Evolutionary conservation across 2,797 vertebrate species (phyloP), one percentile per base, ranked within the genome.

Genomic region (Cottoperca gobio): DNA sequence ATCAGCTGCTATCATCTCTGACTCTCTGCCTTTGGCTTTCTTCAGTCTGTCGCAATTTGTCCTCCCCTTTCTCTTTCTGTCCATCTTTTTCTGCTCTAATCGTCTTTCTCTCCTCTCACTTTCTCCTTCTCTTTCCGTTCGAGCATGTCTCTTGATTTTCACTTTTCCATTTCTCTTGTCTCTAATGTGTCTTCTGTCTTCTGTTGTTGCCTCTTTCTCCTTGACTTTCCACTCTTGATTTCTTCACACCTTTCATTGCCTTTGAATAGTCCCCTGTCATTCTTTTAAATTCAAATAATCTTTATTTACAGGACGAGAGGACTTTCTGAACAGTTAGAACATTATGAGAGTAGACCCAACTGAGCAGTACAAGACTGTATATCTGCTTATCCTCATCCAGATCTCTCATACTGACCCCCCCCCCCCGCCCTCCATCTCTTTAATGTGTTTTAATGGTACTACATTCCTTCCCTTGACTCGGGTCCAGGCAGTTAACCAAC

Each of bases 381-480:
- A 7, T 48, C 12, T 50, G 16, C 35, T 40, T 24, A 64, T 48
- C 23, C 33, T 63, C 24, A 16, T 49, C 23, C 8, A 24, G 6
- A 52, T 16, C 3, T 42, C 35, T 55, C 28, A 17, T 24, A 17
- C 13, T 24, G 8, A 45, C 10, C 57, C 17, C 19, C 21, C 53
- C 12, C 35, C 40, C 43, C 1, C 24, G 19, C 49, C 10, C 24
- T 28, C 52, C 33, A 3, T 72, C 65, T 76, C 57, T 75, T 16
- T 87, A 52, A 70, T 84, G 74, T 21, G 1, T 73, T 87, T 67
- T 78, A 85, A 82, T 80, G 73, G 76, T 76, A 49, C 70, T 3
- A 5, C 86, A 91, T 92, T 92, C 86, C 86, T 91, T 78, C 55
- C 55, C 75, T 88, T 79, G 26, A 68, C 86, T 80, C 14, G 14